These are phyloP conservation scores for Entomobrya multifasciata DNA, from an alignment of 2,888 invertebrate species.

Conservation along the genomic window DNA sequence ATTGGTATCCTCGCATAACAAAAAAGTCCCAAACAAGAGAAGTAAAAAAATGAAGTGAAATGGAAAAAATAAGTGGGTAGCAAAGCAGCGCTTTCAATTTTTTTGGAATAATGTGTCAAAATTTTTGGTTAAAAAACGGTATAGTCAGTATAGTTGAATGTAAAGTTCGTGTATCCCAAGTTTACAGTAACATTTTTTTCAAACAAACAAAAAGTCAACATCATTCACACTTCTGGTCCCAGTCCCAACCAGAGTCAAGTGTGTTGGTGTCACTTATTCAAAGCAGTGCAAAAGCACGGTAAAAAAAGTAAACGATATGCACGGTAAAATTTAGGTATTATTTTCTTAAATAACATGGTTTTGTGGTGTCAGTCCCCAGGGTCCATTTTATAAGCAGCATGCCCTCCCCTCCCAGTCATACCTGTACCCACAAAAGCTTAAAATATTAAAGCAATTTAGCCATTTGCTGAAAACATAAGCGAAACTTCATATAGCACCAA, in stretches of 20 bases:
- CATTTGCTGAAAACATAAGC: no score
- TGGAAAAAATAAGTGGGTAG: neutral
- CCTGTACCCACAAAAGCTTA: no score
- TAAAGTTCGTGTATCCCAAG: neutral
- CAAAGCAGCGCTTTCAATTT: neutral
- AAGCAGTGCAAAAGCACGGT: neutral
- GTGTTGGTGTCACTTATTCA: conserved; percentile 15
- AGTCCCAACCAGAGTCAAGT: neutral
- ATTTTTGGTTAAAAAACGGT: no score
- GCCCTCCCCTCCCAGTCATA: no score
- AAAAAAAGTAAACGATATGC: neutral
- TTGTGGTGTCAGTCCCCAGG: no score
- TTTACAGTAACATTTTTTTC: neutral
- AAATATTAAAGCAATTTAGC: no score
- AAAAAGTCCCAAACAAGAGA: neutral
- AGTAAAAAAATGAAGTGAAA: conserved; percentile 1
- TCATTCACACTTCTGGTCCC: neutral
- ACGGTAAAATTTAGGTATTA: neutral
- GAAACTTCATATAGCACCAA: no score
- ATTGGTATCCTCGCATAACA: conserved; percentile 8
- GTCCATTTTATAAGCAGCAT: no score
- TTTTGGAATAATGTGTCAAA: no score
- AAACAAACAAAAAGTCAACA: conserved; percentile 21
- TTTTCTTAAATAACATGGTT: neutral
- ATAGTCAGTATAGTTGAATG: neutral